Evolutionary conservation across 2,113 vertebrate species (phyloP).

Genomic region (Istiophorus platypterus): DNA sequence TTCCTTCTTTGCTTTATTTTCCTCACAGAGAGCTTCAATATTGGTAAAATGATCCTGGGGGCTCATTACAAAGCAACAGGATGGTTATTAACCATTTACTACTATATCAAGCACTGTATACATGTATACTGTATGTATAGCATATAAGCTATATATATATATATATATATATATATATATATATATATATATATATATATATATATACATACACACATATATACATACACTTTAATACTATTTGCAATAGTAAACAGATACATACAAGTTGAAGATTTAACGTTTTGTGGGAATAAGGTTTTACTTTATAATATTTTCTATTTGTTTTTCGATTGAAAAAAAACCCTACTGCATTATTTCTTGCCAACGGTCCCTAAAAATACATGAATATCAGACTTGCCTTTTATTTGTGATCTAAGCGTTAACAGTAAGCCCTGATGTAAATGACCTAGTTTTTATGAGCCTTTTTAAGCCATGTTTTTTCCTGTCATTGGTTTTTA

Average conservation of each 20-base stretch:
- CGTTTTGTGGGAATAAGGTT: background rate
- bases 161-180: background rate
- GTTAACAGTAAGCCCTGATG: constrained; percentile 1
- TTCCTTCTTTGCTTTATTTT: background rate
- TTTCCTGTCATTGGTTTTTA: constrained; percentile 10
- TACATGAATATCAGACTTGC: too few species aligned
- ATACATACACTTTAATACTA: too few species aligned
- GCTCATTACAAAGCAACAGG: background rate
- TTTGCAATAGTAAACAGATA: too few species aligned
- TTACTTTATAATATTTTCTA: background rate
- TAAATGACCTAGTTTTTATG: constrained; percentile 27
- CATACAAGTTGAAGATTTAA: too few species aligned
- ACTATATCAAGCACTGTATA: background rate
- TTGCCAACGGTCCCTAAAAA: too few species aligned
- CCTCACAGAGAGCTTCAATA: background rate
- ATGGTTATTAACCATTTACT: too few species aligned
- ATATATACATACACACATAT: too few species aligned
- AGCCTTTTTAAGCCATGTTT: background rate
- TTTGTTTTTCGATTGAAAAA: too few species aligned
- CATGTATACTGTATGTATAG: background rate
- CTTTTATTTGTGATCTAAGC: constrained; percentile 29
- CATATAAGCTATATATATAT: too few species aligned
- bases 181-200: too few species aligned
- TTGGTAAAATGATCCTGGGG: background rate
- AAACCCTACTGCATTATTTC: too few species aligned